phyloP scores from a whole-genome alignment of 53 echinoderm and acorn worm species.

The Arbacia lixula region DNA sequence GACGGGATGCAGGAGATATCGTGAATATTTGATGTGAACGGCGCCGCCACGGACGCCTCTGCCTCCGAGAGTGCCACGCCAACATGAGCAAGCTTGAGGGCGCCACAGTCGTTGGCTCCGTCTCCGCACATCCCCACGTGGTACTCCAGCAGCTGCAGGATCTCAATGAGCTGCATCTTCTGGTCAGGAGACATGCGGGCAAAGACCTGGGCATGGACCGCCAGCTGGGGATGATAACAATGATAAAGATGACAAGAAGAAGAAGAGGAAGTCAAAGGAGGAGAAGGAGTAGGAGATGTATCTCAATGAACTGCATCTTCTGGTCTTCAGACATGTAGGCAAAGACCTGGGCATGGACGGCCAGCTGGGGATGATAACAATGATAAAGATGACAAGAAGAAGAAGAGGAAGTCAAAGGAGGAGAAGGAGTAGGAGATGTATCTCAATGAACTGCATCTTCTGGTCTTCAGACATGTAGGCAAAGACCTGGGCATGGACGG shows the following conservation, averaged over 20 bases:
- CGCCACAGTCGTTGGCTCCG: conserved; percentile 80
- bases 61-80: conserved; percentile 78
- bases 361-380: conserved; percentile 74
- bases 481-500: conserved; percentile 76
- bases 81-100: conserved; percentile 75
- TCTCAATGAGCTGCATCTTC: conserved; percentile 73
- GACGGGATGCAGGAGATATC: conserved; percentile 78
- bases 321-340: conserved; percentile 79
- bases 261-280: no score
- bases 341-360: conserved; percentile 76
- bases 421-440: conserved; percentile 40
- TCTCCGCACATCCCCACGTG: conserved; percentile 79
- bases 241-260: no score
- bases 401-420: no score
- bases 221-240: conserved; percentile 74
- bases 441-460: conserved; percentile 72
- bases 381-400: no score
- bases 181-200: conserved; percentile 82
- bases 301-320: conserved; percentile 72
- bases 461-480: conserved; percentile 79
- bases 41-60: conserved; percentile 78
- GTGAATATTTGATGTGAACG: conserved; percentile 79
- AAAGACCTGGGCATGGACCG: conserved; percentile 76
- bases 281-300: conserved; percentile 40
- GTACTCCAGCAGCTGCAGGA: conserved; percentile 63